phyloP scores from a whole-genome alignment of 2,888 invertebrate genomes.

The Erebia palarica region DNA sequence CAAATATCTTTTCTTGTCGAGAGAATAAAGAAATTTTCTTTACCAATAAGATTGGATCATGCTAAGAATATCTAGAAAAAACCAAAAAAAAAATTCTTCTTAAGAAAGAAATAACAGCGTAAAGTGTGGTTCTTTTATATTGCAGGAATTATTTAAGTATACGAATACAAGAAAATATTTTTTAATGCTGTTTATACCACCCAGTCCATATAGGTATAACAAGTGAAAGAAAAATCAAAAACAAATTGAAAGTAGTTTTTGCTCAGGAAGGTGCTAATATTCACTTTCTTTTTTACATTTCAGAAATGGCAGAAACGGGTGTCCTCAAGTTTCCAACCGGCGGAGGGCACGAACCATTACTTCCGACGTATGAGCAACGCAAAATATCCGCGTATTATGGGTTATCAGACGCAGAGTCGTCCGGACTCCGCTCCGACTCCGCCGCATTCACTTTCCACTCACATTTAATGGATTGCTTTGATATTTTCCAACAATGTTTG shows the following conservation, averaged over 20 bases:
- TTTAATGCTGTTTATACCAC: no score
- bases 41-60: no score
- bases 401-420: slow-evolving; percentile 78
- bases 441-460: slow-evolving; percentile 69
- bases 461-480: slow-evolving; percentile 81
- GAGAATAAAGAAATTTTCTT: no score
- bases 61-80: no score
- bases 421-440: slow-evolving; percentile 49
- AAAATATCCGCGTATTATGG: slow-evolving; percentile 82
- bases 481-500: slow-evolving; percentile 69
- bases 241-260: neutral
- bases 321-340: slow-evolving; percentile 52
- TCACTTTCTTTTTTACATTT: neutral
- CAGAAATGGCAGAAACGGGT: neutral
- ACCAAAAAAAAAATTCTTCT: no score
- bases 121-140: no score
- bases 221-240: no score
- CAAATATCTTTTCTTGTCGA: no score
- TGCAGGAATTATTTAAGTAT: no score
- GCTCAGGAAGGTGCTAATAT: neutral
- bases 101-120: no score
- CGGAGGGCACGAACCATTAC: slow-evolving; percentile 74
- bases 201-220: no score
- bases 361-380: slow-evolving; percentile 82
- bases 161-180: no score